Conservation (phyloP, 2,113 vertebrate species). For the Pristiophorus japonicus region DNA sequence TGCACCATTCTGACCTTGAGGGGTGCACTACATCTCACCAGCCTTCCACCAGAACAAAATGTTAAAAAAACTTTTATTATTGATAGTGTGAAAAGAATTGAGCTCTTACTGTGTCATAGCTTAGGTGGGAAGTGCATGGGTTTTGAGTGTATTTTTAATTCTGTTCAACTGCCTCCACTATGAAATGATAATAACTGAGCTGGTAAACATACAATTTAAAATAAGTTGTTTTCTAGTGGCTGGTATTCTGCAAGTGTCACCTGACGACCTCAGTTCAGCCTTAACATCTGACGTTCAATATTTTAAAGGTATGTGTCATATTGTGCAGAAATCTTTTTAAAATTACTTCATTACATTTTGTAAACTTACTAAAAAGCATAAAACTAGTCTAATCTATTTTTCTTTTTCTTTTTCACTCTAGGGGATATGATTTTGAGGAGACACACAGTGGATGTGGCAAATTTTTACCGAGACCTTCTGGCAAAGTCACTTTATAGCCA, state of each 20-base stretch:
- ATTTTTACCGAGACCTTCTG: constrained; percentile 78
- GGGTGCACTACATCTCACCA: background rate
- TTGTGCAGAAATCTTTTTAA: background rate
- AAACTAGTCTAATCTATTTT: background rate
- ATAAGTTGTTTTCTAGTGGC: constrained; percentile 63
- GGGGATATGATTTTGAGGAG: constrained; percentile 75
- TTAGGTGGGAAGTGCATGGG: background rate
- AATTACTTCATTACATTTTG: background rate
- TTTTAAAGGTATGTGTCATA: constrained; percentile 72
- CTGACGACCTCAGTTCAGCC: constrained; percentile 74
- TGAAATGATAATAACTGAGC: background rate
- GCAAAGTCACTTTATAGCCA: constrained; percentile 81
- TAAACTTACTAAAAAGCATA: background rate
- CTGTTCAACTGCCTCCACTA: background rate
- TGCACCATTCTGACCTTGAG: background rate
- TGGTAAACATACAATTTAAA: constrained; percentile 5
- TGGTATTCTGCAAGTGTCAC: constrained; percentile 75
- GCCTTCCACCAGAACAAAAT: background rate
- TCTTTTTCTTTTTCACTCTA: constrained; percentile 45
- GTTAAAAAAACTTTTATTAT: background rate
- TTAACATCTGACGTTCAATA: constrained; percentile 85
- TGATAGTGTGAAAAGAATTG: background rate
- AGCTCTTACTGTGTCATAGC: background rate
- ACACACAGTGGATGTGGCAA: constrained; percentile 71
- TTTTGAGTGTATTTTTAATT: background rate